Evolutionary conservation across 2,113 vertebrate species (phyloP), one percentile per base, ranked within the genome.

Genomic region (Recurvirostra avosetta): DNA sequence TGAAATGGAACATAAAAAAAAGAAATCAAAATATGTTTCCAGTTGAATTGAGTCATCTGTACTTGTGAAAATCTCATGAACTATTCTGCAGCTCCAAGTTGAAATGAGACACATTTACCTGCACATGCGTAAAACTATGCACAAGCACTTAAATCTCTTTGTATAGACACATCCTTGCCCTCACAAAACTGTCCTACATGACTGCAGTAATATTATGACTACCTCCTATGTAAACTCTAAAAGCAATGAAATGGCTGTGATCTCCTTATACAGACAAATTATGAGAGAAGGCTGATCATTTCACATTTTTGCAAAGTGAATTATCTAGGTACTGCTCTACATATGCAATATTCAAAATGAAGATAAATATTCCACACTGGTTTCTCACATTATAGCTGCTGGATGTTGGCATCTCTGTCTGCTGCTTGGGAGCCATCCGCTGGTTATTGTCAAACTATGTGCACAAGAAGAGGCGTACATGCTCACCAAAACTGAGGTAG

Each of bases 1-100:
- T 32, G 43, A 79, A 92, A 90, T 11, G 67, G 85, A 96, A 86
- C 52, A 81, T 41, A 8, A 86, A 41, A 53, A 85, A 81, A 88
- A 55, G 8, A 91, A 66, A 71, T 43, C 53, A 89, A 66, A 92
- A 92, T 84, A 80, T 16, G 25, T 90, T 96, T 92, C 89, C 95
- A 93, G 50, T 73, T 86, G 73, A 38, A 87, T 58, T 94, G 93
- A 96, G 70, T 96, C 89, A 95, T 95, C 82, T 87, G 59, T 79
- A 34, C 58, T 96, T 79, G 22, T 49, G 62, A 96, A 56, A 67
- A 50, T 79, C 55, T 70, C 29, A 68, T 30, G 61, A 87, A 67
- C 73, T 78, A 10, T 21, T 66, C 55, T 77, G 13, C 38, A 59
- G 14, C 55, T 61, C 38, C 29, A 80, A 68, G 26, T 1, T 36